Evolutionary conservation across 2,888 invertebrate genomes (phyloP).

Genomic region (Tetranychus truncatus): DNA sequence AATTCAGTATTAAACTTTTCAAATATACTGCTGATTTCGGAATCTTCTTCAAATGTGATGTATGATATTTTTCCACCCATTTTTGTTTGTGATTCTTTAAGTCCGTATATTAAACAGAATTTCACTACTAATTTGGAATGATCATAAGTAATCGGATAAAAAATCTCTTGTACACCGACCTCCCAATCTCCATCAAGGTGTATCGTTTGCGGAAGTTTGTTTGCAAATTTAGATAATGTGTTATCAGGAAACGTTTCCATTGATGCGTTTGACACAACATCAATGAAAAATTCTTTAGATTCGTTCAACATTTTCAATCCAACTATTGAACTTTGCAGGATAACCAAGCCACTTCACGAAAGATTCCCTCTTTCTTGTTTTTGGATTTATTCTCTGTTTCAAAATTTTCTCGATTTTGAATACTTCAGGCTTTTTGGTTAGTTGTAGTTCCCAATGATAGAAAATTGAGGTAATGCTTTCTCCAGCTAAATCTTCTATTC

Average conservation of each 20-base stretch:
- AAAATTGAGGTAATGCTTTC: not conserved
- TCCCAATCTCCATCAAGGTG: not conserved
- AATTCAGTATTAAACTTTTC: not conserved
- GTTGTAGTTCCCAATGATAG: not conserved
- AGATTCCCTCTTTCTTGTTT: not conserved
- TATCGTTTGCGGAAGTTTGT: not conserved
- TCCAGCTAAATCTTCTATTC: not conserved
- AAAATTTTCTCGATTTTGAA: not conserved
- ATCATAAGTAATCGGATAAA: not conserved
- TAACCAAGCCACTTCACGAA: not conserved
- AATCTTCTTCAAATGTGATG: not conserved
- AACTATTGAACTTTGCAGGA: not conserved
- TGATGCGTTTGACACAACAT: not conserved
- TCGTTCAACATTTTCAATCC: slow-evolving; percentile 1
- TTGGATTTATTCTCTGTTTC: not conserved
- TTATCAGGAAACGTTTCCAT: not conserved
- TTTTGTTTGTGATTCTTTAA: not conserved
- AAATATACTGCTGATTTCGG: not conserved
- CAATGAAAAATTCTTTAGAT: not conserved
- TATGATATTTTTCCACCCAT: not conserved
- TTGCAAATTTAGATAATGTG: not conserved
- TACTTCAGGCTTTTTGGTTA: not conserved
- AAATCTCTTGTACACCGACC: not conserved
- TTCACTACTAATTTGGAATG: too few relatives aligned
- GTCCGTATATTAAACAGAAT: not conserved